A percentile compares a stretch with the other conserved stretches of the same genome.
Conservation (phyloP, 2,888 invertebrate species). For the Anoplius nigerrimus region DNA sequence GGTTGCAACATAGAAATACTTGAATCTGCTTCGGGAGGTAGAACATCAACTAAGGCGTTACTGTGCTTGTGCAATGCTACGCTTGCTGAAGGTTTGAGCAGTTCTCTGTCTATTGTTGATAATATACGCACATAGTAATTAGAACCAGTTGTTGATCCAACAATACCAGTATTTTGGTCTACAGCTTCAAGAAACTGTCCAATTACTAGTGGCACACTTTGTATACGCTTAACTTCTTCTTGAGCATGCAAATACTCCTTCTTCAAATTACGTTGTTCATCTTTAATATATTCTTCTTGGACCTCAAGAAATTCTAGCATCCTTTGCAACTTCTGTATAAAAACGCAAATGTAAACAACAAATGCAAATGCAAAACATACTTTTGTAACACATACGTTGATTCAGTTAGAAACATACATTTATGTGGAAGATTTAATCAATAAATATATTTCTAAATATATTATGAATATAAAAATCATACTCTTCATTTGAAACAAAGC, state of each 20-base stretch:
- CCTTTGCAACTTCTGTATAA: constrained; percentile 90
- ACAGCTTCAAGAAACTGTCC: constrained; percentile 99
- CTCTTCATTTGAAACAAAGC: no score
- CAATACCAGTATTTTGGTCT: constrained; percentile 99
- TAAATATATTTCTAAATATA: no score
- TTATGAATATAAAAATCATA: no score
- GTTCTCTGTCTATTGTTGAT: constrained; percentile 97
- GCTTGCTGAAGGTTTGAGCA: constrained; percentile 97
- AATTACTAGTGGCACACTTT: constrained; percentile 98
- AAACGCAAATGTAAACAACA: background rate
- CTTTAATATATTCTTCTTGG: constrained; percentile 99
- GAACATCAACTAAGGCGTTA: constrained; percentile 99
- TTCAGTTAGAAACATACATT: no score
- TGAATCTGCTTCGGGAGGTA: constrained; percentile 99
- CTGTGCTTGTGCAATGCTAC: constrained; percentile 99
- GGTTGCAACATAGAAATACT: constrained; percentile 99
- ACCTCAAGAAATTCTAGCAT: constrained; percentile 98
- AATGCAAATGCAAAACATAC: no score
- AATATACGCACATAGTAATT: constrained; percentile 99
- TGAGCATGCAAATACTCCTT: constrained; percentile 99
- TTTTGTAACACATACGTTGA: no score
- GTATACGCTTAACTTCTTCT: constrained; percentile 98
- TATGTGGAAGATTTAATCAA: no score
- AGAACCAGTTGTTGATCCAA: constrained; percentile 98
- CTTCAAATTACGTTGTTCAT: constrained; percentile 98